phyloP scores from a whole-genome alignment of 2,113 vertebrate species.

The Grammomys dolichurus region DNA sequence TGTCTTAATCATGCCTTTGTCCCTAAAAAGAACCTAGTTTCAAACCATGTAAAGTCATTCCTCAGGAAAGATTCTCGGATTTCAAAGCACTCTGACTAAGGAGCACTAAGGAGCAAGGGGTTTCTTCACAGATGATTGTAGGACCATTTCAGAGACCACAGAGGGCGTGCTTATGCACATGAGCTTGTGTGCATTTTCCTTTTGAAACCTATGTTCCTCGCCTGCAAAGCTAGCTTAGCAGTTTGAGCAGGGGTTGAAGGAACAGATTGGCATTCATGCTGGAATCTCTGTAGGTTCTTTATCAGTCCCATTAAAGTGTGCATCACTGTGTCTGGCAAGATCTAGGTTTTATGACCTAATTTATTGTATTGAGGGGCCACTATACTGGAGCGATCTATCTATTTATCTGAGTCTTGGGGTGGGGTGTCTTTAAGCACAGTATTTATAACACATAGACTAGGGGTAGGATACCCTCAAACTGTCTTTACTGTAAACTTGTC shows the following conservation, averaged over 20 bases:
- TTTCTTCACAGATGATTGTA: not conserved
- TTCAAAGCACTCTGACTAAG: not conserved
- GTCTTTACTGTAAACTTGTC: not conserved
- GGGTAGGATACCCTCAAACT: not conserved
- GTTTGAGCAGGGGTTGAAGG: not conserved
- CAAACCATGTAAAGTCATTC: accelerated
- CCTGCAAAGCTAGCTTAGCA: not conserved
- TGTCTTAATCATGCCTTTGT: not conserved
- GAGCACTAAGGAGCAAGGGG: not conserved
- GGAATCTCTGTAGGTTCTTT: not conserved
- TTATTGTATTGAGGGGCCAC: not conserved
- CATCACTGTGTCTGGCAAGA: not conserved
- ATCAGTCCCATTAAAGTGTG: not conserved
- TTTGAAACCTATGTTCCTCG: not conserved
- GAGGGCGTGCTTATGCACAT: not conserved
- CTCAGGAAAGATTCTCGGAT: not conserved
- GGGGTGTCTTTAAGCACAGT: not conserved
- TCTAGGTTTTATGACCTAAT: not conserved
- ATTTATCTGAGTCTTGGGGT: not conserved
- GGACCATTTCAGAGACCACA: not conserved
- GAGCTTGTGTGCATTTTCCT: not conserved
- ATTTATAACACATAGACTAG: accelerated
- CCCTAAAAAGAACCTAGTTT: not conserved
- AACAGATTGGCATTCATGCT: not conserved
- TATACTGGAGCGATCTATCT: not conserved